Conservation (phyloP, 2,113 vertebrate species). For the Thryonomys swinderianus region DNA sequence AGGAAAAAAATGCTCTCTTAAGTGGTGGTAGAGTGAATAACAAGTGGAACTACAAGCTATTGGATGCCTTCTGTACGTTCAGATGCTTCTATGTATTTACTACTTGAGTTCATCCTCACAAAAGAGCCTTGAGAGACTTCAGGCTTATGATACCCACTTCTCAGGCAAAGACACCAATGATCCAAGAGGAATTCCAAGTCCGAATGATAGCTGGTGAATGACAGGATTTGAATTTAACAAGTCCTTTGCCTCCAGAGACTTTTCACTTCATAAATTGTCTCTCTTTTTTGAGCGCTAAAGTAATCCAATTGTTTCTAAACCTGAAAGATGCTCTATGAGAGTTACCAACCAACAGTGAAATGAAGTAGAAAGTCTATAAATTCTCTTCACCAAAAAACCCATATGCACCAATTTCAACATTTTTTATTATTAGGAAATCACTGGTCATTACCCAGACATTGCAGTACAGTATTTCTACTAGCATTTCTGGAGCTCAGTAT, state of each 20-base stretch:
- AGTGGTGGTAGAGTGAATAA: accelerated
- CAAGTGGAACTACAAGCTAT: neutral
- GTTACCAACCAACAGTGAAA: neutral
- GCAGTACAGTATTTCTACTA: neutral
- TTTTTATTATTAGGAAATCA: neutral
- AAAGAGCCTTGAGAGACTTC: neutral
- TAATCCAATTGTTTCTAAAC: neutral
- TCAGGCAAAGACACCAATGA: neutral
- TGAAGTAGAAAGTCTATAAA: neutral
- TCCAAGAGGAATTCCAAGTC: neutral
- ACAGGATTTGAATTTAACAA: neutral
- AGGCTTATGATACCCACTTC: neutral
- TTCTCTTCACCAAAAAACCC: neutral
- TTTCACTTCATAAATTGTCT: neutral
- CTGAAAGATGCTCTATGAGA: neutral
- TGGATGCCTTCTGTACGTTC: no score
- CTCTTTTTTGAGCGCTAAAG: neutral
- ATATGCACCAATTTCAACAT: neutral
- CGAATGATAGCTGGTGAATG: neutral
- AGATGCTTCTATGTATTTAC: neutral
- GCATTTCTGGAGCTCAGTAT: neutral
- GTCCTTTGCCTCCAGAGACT: neutral
- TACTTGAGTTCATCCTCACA: neutral
- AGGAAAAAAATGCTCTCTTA: neutral
- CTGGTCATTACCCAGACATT: neutral